Evolutionary conservation across 2,797 vertebrate species (phyloP), one percentile per base, ranked within the genome.

Genomic region (Eutrigla gurnardus): DNA sequence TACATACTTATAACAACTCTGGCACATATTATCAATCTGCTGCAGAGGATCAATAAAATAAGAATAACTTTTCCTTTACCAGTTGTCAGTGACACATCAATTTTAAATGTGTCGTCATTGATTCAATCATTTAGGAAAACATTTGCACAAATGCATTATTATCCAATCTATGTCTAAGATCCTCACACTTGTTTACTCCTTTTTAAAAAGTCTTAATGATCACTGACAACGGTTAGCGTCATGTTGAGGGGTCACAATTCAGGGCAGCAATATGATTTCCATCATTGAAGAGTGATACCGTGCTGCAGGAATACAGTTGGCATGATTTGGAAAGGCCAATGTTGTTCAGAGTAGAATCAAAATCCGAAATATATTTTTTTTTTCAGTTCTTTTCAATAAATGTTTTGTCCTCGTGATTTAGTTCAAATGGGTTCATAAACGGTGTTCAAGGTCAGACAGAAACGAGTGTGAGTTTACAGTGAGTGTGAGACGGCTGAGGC

Each of bases 391-490:
- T 18, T 10, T 64, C 11, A 45, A 13, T 2, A 7, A 1, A 40
- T 43, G 15, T 36, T 3, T 37, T 3, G 15, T 5, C 17, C 6
- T 58, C 25, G 33, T 17, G 17, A 43, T 36, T 35, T 0, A 32
- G 2, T 40, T 49, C 7, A 14, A 32, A 49, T 63, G 37, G 36
- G 32, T 58, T 59, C 64, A 65, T 39, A 46, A 25, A 7, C 15
- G 57, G 13, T 0, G 6, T n/a, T 50, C 0, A 32, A 35, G 32
- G 58, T 58, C 47, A 60, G 32, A 12, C 7, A 62, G 37, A 63
- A 45, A 57, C 57, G 2, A 57, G 36, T 39, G 66, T 65, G 37
- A 64, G 55, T 43, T 54, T 47, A 36, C n/a, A 45, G 18, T 58
- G 46, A 18, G 45, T 61, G 18, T 2, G 18, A 4, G n/a, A 17